Conservation (phyloP, 92 coral and sea anemone genomes). For the Palythoa caribaeorum region DNA sequence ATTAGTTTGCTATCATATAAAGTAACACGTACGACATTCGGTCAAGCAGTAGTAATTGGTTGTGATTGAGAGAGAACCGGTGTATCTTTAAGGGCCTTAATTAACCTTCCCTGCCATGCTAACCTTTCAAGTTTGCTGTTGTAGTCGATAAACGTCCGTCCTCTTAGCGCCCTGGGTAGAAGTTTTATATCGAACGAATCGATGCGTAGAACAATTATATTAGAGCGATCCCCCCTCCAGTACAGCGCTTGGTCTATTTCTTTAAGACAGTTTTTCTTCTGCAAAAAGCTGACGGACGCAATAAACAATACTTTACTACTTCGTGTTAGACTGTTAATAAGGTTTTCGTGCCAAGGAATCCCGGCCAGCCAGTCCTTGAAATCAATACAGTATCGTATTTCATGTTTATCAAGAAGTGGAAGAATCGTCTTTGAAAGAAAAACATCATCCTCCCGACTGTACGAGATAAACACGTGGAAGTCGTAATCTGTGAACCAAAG, state of each 20-base stretch:
- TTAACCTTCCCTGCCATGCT: background rate
- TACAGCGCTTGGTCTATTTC: background rate
- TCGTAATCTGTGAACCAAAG: background rate
- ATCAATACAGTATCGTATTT: background rate
- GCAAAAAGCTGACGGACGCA: background rate
- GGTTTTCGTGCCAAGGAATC: background rate
- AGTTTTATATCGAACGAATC: background rate
- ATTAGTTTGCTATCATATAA: too few species aligned
- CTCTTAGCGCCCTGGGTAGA: background rate
- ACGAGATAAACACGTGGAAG: background rate
- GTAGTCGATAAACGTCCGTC: background rate
- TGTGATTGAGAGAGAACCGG: background rate
- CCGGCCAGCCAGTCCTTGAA: background rate
- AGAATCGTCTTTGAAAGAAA: background rate
- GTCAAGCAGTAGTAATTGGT: too few species aligned
- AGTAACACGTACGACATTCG: too few species aligned
- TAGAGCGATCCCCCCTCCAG: background rate
- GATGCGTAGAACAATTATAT: background rate
- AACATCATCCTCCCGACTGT: background rate
- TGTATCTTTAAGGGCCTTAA: background rate
- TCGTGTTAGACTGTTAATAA: background rate
- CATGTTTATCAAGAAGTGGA: background rate
- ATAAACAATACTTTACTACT: background rate
- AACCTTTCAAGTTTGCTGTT: background rate
- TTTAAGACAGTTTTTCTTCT: slow-evolving; percentile 1